These are phyloP conservation scores for Acanthis flammea DNA, from an alignment of 2,797 vertebrate genomes.

Conservation along the genomic window DNA sequence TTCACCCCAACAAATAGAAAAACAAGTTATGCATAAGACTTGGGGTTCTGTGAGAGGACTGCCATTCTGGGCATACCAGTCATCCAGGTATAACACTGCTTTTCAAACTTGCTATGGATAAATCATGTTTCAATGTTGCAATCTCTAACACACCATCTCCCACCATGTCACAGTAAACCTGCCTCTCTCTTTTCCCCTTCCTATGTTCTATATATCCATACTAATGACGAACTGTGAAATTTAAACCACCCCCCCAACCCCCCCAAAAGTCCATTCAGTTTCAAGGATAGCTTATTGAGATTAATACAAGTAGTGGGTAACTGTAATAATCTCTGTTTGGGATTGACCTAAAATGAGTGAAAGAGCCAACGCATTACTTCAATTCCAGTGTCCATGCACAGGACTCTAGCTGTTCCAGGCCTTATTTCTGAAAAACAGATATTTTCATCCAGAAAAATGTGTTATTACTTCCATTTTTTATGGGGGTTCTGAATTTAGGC, in stretches of 20 bases:
- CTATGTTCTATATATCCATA: background rate
- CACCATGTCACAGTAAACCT: background rate
- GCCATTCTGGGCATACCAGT: background rate
- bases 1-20: conserved; percentile 11
- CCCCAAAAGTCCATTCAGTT: background rate
- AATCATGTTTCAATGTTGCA: background rate
- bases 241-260: fast-evolving
- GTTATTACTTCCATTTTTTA: background rate
- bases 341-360: background rate
- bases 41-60: conserved; percentile 34
- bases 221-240: background rate
- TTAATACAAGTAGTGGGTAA: background rate
- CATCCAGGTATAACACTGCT: background rate
- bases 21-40: background rate
- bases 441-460: background rate
- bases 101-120: background rate
- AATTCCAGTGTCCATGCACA: background rate
- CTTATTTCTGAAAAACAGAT: background rate
- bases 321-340: background rate
- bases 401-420: background rate
- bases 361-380: background rate
- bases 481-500: background rate
- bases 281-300: background rate
- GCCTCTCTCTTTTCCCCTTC: background rate
- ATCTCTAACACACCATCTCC: background rate